A percentile compares a stretch with the other conserved stretches of the same genome.
These are phyloP conservation scores for Thelaira solivaga DNA, from an alignment of 2,888 invertebrate genomes.

Conservation along the genomic window DNA sequence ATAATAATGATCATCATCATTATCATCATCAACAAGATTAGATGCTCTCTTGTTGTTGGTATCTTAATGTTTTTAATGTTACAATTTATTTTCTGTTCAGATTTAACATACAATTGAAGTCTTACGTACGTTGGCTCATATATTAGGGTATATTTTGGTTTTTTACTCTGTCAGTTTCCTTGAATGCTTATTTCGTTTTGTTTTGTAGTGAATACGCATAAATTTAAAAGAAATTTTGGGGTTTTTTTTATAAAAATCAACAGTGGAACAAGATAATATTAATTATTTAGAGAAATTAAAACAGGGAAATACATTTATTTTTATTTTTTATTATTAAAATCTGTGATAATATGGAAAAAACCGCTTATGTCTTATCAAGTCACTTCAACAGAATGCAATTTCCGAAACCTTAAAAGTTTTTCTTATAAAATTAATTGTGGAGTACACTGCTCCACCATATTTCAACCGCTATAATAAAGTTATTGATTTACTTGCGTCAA, in stretches of 20 bases:
- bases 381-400: too few species aligned
- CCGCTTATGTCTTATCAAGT: too few species aligned
- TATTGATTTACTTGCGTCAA: too few species aligned
- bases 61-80: conserved; percentile 43
- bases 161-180: conserved; percentile 48
- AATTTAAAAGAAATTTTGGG: neutral
- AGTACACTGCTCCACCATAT: too few species aligned
- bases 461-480: too few species aligned
- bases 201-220: conserved; percentile 17
- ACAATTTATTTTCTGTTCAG: conserved; percentile 18
- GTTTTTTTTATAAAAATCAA: neutral
- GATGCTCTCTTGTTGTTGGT: conserved; percentile 14
- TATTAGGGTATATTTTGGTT: neutral
- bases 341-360: too few species aligned
- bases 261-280: conserved; percentile 1
- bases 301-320: neutral
- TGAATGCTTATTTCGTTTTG: conserved; percentile 14
- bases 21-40: conserved; percentile 10
- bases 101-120: too few species aligned
- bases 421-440: too few species aligned
- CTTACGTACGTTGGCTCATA: neutral
- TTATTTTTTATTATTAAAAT: neutral
- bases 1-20: neutral
- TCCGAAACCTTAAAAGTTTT: too few species aligned
- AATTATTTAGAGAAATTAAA: neutral